Evolutionary conservation across 2,797 vertebrate species (phyloP).

Genomic region (Crotalus adamanteus): DNA sequence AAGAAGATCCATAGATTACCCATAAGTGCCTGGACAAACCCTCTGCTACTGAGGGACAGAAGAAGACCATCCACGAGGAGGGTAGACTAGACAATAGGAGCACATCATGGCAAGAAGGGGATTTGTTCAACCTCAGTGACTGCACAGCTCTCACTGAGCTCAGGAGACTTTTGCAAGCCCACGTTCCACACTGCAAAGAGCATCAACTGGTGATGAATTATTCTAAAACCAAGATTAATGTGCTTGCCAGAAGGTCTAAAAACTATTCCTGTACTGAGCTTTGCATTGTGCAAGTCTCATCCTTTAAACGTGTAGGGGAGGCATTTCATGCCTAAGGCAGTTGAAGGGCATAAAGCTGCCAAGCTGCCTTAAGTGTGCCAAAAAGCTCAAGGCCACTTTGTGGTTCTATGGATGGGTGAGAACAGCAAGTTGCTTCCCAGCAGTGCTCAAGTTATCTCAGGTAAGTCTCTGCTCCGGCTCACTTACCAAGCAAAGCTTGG

Average conservation of each 20-base stretch:
- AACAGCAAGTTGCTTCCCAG: background rate
- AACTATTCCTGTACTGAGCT: background rate
- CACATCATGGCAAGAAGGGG: background rate
- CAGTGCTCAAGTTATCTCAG: background rate
- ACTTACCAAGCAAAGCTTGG: background rate
- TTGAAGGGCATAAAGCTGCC: background rate
- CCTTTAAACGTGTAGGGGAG: background rate
- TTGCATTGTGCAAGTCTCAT: background rate
- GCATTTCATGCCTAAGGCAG: background rate
- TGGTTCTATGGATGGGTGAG: background rate
- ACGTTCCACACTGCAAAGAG: background rate
- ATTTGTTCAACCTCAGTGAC: background rate
- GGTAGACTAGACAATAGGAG: background rate
- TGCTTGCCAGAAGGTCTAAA: background rate
- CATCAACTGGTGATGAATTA: background rate
- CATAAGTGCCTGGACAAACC: background rate
- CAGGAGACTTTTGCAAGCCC: background rate
- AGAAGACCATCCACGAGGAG: background rate
- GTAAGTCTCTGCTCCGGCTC: background rate
- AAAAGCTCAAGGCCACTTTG: background rate
- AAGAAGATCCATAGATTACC: background rate
- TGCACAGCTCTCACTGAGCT: background rate
- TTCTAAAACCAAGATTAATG: background rate
- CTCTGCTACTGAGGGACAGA: background rate
- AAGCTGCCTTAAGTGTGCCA: background rate